Conservation (phyloP, 1,140 invertebrate species). For the Medauroidea extradentata region DNA sequence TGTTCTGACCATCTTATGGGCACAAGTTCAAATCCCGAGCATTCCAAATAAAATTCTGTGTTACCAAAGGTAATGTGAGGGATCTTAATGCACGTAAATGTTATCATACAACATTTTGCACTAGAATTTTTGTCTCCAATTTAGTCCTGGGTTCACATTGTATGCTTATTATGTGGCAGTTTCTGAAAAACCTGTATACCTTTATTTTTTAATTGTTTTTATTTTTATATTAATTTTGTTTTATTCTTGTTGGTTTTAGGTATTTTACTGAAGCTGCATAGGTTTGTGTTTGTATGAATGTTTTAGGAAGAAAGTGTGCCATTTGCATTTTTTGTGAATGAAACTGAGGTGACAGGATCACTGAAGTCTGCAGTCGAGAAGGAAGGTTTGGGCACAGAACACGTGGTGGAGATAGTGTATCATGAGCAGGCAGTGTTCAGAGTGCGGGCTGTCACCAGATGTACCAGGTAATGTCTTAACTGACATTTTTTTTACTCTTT, state of each 20-base stretch:
- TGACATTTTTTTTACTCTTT: not conserved
- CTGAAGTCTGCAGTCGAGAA: conserved; percentile 67
- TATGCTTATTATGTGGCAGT: too few species aligned
- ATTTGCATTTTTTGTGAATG: conserved; percentile 87
- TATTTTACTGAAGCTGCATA: not conserved
- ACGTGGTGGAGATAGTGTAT: conserved; percentile 88
- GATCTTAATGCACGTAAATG: not conserved
- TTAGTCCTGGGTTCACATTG: too few species aligned
- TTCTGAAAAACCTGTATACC: not conserved
- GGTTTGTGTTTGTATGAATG: not conserved
- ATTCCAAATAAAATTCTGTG: too few species aligned
- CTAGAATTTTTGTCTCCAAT: too few species aligned
- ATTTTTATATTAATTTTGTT: not conserved
- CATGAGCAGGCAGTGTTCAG: conserved; percentile 96
- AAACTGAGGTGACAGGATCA: conserved; percentile 76
- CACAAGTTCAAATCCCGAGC: too few species aligned
- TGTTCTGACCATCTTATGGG: too few species aligned
- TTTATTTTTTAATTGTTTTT: not conserved
- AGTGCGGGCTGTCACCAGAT: conserved; percentile 74
- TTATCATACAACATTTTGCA: too few species aligned
- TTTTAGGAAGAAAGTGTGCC: conserved; percentile 47
- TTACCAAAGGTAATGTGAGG: too few species aligned
- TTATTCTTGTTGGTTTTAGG: not conserved
- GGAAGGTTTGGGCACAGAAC: conserved; percentile 67
- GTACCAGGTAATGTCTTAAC: conserved; percentile 33